Percentiles rank a stretch among this genome's conserved stretches.
phyloP scores from a whole-genome alignment of 1,140 invertebrate species.

The Drosophila obscura region DNA sequence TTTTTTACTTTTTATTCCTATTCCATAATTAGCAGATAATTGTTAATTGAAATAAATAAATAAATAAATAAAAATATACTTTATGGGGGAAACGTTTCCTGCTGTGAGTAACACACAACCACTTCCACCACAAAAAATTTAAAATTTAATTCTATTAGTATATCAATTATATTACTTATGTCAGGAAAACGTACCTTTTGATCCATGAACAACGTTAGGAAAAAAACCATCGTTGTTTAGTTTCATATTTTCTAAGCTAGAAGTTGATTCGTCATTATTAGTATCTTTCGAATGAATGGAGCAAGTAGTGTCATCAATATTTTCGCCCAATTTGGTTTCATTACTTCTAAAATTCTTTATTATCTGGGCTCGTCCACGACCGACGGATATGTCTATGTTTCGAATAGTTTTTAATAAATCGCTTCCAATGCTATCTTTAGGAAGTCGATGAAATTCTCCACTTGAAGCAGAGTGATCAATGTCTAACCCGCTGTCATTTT shows the following conservation, averaged over 20 bases:
- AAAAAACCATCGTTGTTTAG: slow-evolving; percentile 1
- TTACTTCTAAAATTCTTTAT: slow-evolving; percentile 20
- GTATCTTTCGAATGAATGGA: background rate
- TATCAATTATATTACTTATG: too few species aligned
- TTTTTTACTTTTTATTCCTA: too few species aligned
- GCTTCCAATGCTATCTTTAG: background rate
- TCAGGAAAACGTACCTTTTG: slow-evolving; percentile 20
- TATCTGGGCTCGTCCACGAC: slow-evolving; percentile 28
- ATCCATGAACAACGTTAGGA: slow-evolving; percentile 9
- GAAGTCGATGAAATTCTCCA: slow-evolving; percentile 13
- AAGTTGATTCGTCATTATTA: background rate
- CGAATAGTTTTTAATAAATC: slow-evolving; percentile 20
- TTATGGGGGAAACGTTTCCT: too few species aligned
- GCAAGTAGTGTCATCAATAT: background rate
- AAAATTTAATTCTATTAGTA: too few species aligned
- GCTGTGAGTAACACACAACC: too few species aligned
- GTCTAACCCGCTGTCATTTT: slow-evolving; percentile 34
- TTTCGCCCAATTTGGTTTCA: background rate
- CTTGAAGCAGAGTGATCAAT: slow-evolving; percentile 20
- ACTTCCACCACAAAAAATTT: too few species aligned
- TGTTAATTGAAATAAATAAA: too few species aligned
- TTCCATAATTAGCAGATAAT: too few species aligned
- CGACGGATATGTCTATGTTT: slow-evolving; percentile 29
- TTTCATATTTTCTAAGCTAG: background rate
- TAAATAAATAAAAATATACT: too few species aligned